Evolutionary conservation across 2,797 vertebrate genomes (phyloP), one percentile per base, ranked within the genome.

Genomic region (Sebastiscus albofasciatus): DNA sequence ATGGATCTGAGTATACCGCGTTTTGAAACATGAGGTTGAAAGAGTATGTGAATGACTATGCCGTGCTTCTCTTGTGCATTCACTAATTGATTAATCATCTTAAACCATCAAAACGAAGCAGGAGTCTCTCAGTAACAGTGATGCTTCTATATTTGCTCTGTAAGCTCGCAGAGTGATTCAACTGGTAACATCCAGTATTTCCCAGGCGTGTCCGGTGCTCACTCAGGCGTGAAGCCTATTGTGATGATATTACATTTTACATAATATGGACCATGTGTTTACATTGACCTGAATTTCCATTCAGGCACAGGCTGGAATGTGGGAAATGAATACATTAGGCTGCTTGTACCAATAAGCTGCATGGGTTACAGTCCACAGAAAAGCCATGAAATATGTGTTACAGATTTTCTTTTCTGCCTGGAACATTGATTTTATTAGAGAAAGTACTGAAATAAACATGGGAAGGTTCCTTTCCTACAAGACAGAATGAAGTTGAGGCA

Each of bases 171-270:
- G 46, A 42, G 49, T 31, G 79, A 52, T 60, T 67, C 70, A 1
- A n/a, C 80, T 82, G 72, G 69, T 64, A 59, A 29, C 75, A 56
- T 62, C 69, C 68, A 66, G 85, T 3, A 4, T 74, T 73, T 74
- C 78, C 81, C 67, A 33, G 75, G 36, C 75, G 7, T 61, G 72
- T 65, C 75, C 73, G 2, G 31, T 2, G 74, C 82, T 86, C 87
- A 8, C 66, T 66, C 59, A 14, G 73, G 70, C 78, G 18, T 64
- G 56, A 77, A 67, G 55, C 2, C 82, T 85, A 29, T 92, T 91
- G 89, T 91, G 74, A 82, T 84, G 72, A 89, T 86, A 42, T 85
- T 72, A 74, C 65, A 81, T 81, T 89, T 86, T 67, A 87, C 86
- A 84, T 81, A 76, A 87, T 71, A 39, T 77, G 39, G 16, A 49